Evolutionary conservation across 2,888 invertebrate genomes (phyloP).

Genomic region (Melikaiella ostensackeni): DNA sequence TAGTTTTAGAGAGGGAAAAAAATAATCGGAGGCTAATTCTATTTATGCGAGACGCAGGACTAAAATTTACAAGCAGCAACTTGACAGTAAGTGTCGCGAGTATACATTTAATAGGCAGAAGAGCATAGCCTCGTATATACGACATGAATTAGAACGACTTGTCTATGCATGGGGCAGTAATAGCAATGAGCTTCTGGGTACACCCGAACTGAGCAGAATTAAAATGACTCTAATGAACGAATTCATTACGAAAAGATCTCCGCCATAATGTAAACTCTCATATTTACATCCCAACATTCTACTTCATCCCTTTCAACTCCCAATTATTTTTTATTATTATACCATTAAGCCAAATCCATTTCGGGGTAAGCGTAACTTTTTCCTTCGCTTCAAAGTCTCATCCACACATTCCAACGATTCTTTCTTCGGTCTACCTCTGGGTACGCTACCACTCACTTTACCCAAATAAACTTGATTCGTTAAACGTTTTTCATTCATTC

Average conservation of each 20-base stretch:
- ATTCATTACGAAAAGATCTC: constrained; percentile 4
- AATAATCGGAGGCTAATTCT: constrained; percentile 28
- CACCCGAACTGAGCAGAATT: constrained; percentile 39
- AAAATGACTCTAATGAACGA: constrained; percentile 37
- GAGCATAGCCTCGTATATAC: constrained; percentile 50
- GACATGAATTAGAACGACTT: constrained; percentile 63
- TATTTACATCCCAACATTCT: too few relatives aligned
- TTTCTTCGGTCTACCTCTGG: too few relatives aligned
- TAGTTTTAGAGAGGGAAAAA: not conserved
- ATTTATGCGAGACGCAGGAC: constrained; percentile 25
- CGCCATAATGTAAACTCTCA: not conserved
- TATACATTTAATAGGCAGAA: constrained; percentile 59
- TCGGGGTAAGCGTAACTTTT: too few relatives aligned
- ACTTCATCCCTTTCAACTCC: too few relatives aligned
- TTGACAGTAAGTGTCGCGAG: constrained; percentile 35
- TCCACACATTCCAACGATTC: too few relatives aligned
- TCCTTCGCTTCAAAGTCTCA: too few relatives aligned
- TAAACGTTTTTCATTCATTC: too few relatives aligned
- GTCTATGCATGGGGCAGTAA: constrained; percentile 57
- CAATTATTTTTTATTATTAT: too few relatives aligned
- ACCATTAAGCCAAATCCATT: too few relatives aligned
- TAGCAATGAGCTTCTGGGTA: constrained; percentile 56
- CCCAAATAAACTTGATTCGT: too few relatives aligned
- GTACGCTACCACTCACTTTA: too few relatives aligned
- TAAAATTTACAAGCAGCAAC: constrained; percentile 31